Evolutionary conservation across 2,888 invertebrate species (phyloP).

Genomic region (Lithophane ornitopus): DNA sequence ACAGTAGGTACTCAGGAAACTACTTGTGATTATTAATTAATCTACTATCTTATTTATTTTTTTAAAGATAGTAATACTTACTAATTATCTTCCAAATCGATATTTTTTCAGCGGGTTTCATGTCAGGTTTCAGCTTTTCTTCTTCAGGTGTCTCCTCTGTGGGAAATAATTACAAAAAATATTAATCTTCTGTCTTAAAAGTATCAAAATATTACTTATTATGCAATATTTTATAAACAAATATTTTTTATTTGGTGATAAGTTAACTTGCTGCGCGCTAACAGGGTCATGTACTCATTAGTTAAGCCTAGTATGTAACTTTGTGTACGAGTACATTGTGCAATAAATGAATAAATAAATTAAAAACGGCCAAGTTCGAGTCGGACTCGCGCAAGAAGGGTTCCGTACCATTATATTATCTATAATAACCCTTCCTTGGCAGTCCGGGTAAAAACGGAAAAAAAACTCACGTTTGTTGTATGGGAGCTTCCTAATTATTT

Average conservation of each 20-base stretch:
- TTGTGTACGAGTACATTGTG: neutral
- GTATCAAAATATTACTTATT: neutral
- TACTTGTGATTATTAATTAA: too few species aligned
- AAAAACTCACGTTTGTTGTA: too few species aligned
- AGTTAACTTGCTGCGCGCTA: neutral
- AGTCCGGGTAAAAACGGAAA: too few species aligned
- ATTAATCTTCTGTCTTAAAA: neutral
- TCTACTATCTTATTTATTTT: neutral
- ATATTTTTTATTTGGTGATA: neutral
- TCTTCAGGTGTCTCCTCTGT: constrained; percentile 64
- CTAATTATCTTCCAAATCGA: constrained; percentile 77
- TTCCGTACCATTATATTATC: too few species aligned
- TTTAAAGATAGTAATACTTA: constrained; percentile 67
- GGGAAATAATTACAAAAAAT: too few species aligned
- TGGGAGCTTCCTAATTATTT: too few species aligned
- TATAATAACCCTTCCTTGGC: too few species aligned
- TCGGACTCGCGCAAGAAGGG: too few species aligned
- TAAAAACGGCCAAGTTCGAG: neutral
- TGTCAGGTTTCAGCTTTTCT: constrained; percentile 64
- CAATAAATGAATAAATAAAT: neutral
- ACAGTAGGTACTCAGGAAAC: too few species aligned
- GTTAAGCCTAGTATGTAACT: neutral
- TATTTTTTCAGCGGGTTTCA: constrained; percentile 67
- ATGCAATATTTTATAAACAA: neutral
- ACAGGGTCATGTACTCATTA: neutral